Evolutionary conservation across 2,888 invertebrate genomes (phyloP).

Genomic region (Dromius quadrimaculatus): DNA sequence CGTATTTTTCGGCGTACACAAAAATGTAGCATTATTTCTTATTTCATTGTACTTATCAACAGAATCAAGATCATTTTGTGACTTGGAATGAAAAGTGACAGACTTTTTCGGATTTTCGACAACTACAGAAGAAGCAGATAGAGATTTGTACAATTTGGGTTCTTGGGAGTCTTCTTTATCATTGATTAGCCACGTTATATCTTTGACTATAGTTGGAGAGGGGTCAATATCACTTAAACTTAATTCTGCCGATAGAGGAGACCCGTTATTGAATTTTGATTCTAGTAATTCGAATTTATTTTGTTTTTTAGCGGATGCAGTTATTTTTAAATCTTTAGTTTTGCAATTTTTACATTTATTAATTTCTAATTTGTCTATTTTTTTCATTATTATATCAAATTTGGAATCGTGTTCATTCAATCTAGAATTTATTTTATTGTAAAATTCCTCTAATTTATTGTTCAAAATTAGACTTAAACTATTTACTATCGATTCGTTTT

Average conservation of each 20-base stretch:
- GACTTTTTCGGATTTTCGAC: not conserved
- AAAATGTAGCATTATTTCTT: slow-evolving; percentile 1
- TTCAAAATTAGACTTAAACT: too few relatives aligned
- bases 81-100: not conserved
- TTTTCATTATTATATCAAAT: not conserved
- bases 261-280: not conserved
- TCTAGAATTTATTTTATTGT: not conserved
- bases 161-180: not conserved
- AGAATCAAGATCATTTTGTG: not conserved
- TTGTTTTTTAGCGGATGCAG: not conserved
- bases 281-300: slow-evolving; percentile 4
- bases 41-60: not conserved
- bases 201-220: not conserved
- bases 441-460: not conserved
- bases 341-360: too few relatives aligned
- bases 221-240: not conserved
- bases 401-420: not conserved
- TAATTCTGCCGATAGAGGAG: not conserved
- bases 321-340: not conserved
- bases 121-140: not conserved
- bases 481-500: not conserved
- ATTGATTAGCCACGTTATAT: not conserved
- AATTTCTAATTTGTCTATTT: not conserved
- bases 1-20: slow-evolving; percentile 5
- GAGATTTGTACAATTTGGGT: not conserved